These are phyloP conservation scores for Hemaris fuciformis DNA, from an alignment of 2,888 invertebrate species.

Conservation along the genomic window DNA sequence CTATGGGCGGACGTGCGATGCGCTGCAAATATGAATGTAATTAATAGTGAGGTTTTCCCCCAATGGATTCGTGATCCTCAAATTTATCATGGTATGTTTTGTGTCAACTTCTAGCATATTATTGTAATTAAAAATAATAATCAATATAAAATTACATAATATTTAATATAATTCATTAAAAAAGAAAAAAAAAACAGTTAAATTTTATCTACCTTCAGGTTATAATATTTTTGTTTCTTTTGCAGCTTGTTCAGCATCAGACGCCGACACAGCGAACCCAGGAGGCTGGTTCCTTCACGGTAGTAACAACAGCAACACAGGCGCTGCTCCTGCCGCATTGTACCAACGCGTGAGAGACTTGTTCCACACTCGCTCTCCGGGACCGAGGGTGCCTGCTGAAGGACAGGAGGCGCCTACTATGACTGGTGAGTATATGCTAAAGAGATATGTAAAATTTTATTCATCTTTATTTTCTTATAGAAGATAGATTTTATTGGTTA, in stretches of 20 bases:
- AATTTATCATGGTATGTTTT: slow-evolving; percentile 35
- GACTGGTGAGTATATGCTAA: slow-evolving; percentile 76
- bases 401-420: slow-evolving; percentile 77
- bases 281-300: slow-evolving; percentile 91
- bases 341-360: slow-evolving; percentile 93
- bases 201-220: background rate
- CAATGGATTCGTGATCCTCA: slow-evolving; percentile 41
- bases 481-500: no score
- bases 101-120: background rate
- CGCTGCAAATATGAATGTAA: slow-evolving; percentile 43
- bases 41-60: slow-evolving; percentile 37
- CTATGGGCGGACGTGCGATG: slow-evolving; percentile 36
- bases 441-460: background rate
- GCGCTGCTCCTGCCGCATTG: slow-evolving; percentile 85
- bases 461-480: no score
- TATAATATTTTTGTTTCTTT: slow-evolving; percentile 6
- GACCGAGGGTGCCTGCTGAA: slow-evolving; percentile 70
- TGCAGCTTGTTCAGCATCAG: slow-evolving; percentile 77
- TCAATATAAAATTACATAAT: background rate
- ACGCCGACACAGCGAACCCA: slow-evolving; percentile 78
- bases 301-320: slow-evolving; percentile 38
- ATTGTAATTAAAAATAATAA: background rate
- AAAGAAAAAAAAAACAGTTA: no score
- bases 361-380: slow-evolving; percentile 83
- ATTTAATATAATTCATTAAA: background rate